A percentile compares a stretch with the other conserved stretches of the same genome.
These are phyloP conservation scores for Chymomyza amoena DNA, from an alignment of 2,888 invertebrate species.

Conservation along the genomic window DNA sequence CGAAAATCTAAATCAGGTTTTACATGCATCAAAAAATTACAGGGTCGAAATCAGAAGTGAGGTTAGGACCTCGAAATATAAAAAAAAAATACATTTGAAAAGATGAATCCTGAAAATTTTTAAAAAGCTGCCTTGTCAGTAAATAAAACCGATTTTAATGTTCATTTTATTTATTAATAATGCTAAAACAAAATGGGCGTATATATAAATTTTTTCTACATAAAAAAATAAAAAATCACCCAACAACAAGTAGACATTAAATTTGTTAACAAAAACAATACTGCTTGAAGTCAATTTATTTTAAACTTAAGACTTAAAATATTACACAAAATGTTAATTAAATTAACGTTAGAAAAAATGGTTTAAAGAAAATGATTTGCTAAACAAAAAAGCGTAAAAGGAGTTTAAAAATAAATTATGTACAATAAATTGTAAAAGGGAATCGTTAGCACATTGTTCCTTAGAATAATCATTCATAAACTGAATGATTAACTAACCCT, in stretches of 20 bases:
- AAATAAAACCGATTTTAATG: too few relatives aligned
- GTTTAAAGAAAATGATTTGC: constrained; percentile 17
- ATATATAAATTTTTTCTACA: neutral
- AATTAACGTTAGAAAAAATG: neutral
- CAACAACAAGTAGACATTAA: constrained; percentile 1
- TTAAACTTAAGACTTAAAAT: constrained; percentile 12
- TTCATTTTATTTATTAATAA: too few relatives aligned
- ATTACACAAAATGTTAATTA: neutral
- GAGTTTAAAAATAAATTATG: constrained; percentile 11
- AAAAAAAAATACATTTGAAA: too few relatives aligned
- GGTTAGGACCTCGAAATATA: too few relatives aligned
- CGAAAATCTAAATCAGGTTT: too few relatives aligned
- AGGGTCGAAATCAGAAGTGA: too few relatives aligned
- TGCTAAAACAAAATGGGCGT: neutral
- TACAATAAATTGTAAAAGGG: neutral
- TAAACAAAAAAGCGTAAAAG: neutral
- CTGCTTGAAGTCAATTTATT: constrained; percentile 35
- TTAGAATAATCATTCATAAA: neutral
- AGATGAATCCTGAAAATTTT: too few relatives aligned
- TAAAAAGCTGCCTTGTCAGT: too few relatives aligned
- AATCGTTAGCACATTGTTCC: neutral
- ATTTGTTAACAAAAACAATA: constrained; percentile 41
- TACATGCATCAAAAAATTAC: too few relatives aligned
- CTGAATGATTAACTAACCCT: constrained; percentile 10
- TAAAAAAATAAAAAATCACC: neutral